Base-by-base conservation (phyloP, 2,113 vertebrate genomes). In the Propithecus coquereli region DNA sequence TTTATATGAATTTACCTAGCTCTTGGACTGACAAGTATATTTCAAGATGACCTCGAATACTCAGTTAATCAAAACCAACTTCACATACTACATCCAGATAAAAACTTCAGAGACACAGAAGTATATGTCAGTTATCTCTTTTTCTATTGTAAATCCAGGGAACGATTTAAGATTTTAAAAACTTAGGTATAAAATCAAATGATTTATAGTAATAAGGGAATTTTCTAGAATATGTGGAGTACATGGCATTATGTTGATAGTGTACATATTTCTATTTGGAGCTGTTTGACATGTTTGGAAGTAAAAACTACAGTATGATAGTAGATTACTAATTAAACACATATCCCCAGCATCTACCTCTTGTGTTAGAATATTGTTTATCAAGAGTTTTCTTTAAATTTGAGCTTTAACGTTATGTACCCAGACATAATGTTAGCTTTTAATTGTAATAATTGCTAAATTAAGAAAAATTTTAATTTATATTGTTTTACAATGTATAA, bases 111-210 rank as follows among this genome's bases (percentile, higher is more conserved):
- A 85, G 34, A 76, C 71, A n/a, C 45, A 34, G 40, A 87, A 80
- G 27, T 30, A 61, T 37, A 76, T 45, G 27, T 94, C 59, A 87
- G 59, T 76, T 90, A 13, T 88, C 96, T 92, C 59, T 52, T 74
- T 91, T 65, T 80, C 54, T 54, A 71, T 11, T 70, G n/a, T 63
- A 94, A 37, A 94, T 95, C 11, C 47, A 94, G 73, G 43, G 63
- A 96, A 82, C 20, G 50, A 88, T 47, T 87, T 94, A 37, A 87
- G 54, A 43, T 91, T 97, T 96, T 92, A 17, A 52, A 77, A 87
- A 74, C 12, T 74, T 92, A 87, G 61, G 13, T 71, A 23, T 61
- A 73, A 80, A 74, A 14, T 34, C 63, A 79, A 23, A 61, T 96
- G 86, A 71, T 73, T 82, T 66, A 73, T 59, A 79, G 17, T 47